Base-by-base conservation (phyloP, 2,888 invertebrate genomes). In the Drosophila seclusa region DNA sequence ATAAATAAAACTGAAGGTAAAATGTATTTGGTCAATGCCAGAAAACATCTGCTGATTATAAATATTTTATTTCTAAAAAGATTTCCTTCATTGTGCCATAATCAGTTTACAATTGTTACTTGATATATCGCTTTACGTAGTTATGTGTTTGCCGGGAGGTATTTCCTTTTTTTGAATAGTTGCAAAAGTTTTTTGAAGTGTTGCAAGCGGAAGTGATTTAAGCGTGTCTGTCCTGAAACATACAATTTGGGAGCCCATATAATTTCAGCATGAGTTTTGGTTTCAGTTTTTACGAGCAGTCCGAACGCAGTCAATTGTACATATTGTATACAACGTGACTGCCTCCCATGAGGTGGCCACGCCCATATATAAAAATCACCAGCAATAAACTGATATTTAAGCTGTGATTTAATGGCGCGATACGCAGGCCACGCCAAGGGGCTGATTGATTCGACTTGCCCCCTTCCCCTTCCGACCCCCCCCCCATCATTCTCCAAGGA, bases 301-400 rank as follows among this genome's bases (percentile, higher is more conserved):
- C 34, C 66, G 57, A 70, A 50, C 24, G 50, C 57, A 52, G 58
- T 76, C 72, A 68, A 64, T 80, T 75, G 63, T 80, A 70, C 60
- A 61, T 62, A 76, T 69, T 78, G 64, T 65, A 72, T 78, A 48
- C 42, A 62, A 48, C 18, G 32, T 34, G 24, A 29, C 24, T 61
- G 63, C 21, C 32, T 48, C 42, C 45, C 18, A 42, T 49, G 31
- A 32, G 18, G 29, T 4, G n/a, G 55, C 40, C 68, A 75, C 68
- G 62, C 75, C 62, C 53, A 42, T 27, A 32, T 45, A 58, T 68
- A 68, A 78, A 80, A 80, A 78, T 80, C 76, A 79, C 61, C 59
- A 67, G 72, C 76, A 68, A 76, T 78, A 80, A 80, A 78, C 68
- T 78, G 80, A 78, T 78, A 80, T 78, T 78, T 78, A 78, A 78